phyloP scores from a whole-genome alignment of 2,113 vertebrate genomes.

The Odocoileus hemionus region DNA sequence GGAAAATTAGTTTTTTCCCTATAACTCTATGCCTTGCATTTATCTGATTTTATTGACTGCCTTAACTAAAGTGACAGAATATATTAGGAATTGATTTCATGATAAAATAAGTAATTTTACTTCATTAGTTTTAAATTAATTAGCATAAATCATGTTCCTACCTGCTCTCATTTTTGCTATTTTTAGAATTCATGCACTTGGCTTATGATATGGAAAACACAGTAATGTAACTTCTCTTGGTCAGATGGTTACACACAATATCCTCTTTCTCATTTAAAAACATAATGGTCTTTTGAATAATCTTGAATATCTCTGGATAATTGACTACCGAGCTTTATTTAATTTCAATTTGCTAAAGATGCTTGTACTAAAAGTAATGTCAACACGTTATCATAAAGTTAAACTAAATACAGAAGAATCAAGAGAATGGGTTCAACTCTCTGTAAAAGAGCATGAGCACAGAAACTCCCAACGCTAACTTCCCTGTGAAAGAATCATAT shows the following conservation, averaged over 20 bases:
- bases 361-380: not conserved
- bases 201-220: constrained; percentile 37
- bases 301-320: not conserved
- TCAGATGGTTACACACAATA: not conserved
- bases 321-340: not conserved
- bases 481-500: not conserved
- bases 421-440: not conserved
- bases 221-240: not conserved
- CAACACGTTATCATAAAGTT: not conserved
- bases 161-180: constrained; percentile 47
- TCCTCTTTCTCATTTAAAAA: not conserved
- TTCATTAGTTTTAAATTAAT: constrained; percentile 74
- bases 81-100: constrained; percentile 78
- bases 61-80: constrained; percentile 76
- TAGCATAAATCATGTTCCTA: constrained; percentile 61
- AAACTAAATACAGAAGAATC: not conserved
- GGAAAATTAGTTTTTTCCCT: constrained; percentile 66
- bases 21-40: constrained; percentile 64
- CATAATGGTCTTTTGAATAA: not conserved
- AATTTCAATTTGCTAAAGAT: not conserved
- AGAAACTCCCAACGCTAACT: not conserved
- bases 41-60: constrained; percentile 73
- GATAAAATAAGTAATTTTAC: constrained; percentile 80
- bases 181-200: constrained; percentile 52
- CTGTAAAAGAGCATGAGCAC: not conserved